Evolutionary conservation across 2,113 vertebrate genomes (phyloP).

Genomic region (Carassius carassius): DNA sequence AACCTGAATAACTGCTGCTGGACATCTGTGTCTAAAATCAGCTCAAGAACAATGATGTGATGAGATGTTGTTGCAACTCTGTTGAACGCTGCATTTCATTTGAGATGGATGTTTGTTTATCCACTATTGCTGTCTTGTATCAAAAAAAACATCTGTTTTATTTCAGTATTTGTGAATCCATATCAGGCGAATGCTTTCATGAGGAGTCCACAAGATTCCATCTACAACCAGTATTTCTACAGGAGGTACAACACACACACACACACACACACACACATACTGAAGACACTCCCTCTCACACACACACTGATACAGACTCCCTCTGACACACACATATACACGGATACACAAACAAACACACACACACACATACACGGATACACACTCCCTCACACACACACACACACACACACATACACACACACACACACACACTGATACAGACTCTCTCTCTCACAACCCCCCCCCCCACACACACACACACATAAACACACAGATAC

Average conservation of each 20-base stretch:
- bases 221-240: constrained; percentile 30
- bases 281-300: constrained; percentile 22
- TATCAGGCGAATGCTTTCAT: constrained; percentile 73
- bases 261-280: constrained; percentile 5
- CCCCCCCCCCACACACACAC: no score
- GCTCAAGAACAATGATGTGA: not conserved
- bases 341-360: no score
- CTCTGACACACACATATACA: no score
- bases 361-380: no score
- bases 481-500: no score
- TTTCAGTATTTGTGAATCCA: constrained; percentile 67
- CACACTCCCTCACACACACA: not conserved
- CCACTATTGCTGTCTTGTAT: not conserved
- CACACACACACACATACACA: not conserved
- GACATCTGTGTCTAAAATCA: not conserved
- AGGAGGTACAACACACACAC: constrained; percentile 38
- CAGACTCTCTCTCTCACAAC: no score
- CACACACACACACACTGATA: no score
- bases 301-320: not conserved
- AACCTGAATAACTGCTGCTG: not conserved
- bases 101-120: not conserved
- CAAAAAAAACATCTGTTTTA: constrained; percentile 13
- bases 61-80: no score
- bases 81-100: no score
- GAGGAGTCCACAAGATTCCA: not conserved